Evolutionary conservation across 2,888 invertebrate genomes (phyloP), one percentile per base, ranked within the genome.

Genomic region (Mythimna vitellina): DNA sequence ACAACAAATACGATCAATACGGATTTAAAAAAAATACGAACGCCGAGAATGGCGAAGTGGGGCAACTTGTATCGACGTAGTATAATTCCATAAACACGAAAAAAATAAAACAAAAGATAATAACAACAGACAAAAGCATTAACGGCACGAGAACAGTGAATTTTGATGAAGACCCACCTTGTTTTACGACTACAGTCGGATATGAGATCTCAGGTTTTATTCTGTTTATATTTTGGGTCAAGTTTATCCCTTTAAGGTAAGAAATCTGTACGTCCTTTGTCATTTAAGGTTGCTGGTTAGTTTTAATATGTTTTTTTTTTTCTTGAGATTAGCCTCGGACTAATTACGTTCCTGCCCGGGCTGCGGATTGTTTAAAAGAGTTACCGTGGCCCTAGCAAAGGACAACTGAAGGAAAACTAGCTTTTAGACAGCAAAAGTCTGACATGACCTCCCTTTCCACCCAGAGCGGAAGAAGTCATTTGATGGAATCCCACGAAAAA

Each of bases 191-290:
- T 56, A 54, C 60, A 57, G n/a, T 69, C 70, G 57, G 60, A 74
- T 74, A 74, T 65, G 25, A 78, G 70, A 68, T 70, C 62, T 58
- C 72, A 57, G 57, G 74, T 77, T 81, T 80, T 80, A 78, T 70
- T 72, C 38, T 71, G 58, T 64, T 76, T 61, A 64, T 58, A 67
- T 81, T 83, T 75, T 79, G 61, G 75, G 76, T 72, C 73, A 83
- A 73, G 73, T 78, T 65, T 65, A 72, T 78, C 58, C 65, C 51
- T 32, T 17, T 58, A 78, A 66, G 61, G 63, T 67, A 72, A 42
- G 25, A 60, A 63, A 70, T 67, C 61, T 56, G 22, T 56, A 61
- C 54, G 46, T 20, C n/a, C 70, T 65, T 56, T 73, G 56, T 6
- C 38, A 65, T n/a, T 42, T n/a, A 58, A 75, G 64, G 61, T 53